Conservation (phyloP, 2,888 invertebrate genomes). For the Therioaphis trifolii region DNA sequence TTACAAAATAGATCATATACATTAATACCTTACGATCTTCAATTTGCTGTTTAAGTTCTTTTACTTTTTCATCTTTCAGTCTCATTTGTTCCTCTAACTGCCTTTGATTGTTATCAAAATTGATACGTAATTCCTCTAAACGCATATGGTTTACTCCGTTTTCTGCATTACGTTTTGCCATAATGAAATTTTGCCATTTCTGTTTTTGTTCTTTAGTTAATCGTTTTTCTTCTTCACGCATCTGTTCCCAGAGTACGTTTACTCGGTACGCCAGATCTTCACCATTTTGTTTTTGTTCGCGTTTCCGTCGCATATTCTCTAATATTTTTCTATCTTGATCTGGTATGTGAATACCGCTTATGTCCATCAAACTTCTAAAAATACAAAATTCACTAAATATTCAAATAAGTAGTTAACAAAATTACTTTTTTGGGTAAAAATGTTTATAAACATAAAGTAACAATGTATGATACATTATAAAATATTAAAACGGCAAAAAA, state of each 20-base stretch:
- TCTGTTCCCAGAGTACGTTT: constrained; percentile 71
- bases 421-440: too few relatives aligned
- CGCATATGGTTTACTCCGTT: constrained; percentile 67
- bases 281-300: constrained; percentile 70
- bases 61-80: constrained; percentile 67
- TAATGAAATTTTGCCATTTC: constrained; percentile 67
- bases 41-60: constrained; percentile 67
- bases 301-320: constrained; percentile 71
- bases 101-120: constrained; percentile 67
- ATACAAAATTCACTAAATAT: background rate
- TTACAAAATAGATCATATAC: too few relatives aligned
- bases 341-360: constrained; percentile 67
- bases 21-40: constrained; percentile 26
- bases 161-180: constrained; percentile 67
- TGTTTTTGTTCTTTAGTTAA: constrained; percentile 66
- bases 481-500: too few relatives aligned
- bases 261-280: constrained; percentile 71
- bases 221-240: constrained; percentile 68
- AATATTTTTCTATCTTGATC: constrained; percentile 72
- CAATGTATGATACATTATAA: too few relatives aligned
- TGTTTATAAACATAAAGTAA: too few relatives aligned
- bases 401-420: too few relatives aligned
- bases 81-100: constrained; percentile 67
- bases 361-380: constrained; percentile 63
- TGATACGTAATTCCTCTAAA: constrained; percentile 67